Conservation (phyloP, 2,888 invertebrate genomes). For the Cancer borealis region DNA sequence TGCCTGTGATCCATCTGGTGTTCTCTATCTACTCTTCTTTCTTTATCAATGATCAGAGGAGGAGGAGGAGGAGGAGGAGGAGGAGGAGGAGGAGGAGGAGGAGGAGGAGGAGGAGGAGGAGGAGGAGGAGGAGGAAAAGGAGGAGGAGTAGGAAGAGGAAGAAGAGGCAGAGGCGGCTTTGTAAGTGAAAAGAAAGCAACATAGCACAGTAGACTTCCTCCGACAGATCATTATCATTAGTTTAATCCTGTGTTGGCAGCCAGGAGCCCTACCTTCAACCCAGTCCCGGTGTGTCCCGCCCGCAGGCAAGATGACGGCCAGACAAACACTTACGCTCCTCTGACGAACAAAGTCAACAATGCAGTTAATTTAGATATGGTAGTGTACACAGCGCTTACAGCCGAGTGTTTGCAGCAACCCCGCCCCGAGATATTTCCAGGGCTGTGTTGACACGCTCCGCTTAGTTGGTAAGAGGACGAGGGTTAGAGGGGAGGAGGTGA, state of each 20-base stretch:
- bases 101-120: not conserved
- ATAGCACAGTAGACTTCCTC: no score
- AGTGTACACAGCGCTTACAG: conserved; percentile 1
- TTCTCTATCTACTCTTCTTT: no score
- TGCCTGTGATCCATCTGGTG: no score
- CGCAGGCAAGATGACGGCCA: conserved; percentile 10
- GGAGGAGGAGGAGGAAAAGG: not conserved
- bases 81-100: not conserved
- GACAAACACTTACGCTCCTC: conserved; percentile 20
- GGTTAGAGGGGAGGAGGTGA: not conserved
- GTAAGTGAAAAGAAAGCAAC: no score
- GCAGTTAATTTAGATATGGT: conserved; percentile 13
- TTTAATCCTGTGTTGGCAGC: no score
- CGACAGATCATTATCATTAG: no score
- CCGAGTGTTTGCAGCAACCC: conserved; percentile 11
- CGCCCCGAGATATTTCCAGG: not conserved
- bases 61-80: no score
- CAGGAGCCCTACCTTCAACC: not conserved
- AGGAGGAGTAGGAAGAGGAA: no score
- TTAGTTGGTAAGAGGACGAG: conserved; percentile 1
- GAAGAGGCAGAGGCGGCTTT: no score
- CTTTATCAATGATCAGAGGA: no score
- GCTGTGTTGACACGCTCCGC: conserved; percentile 11
- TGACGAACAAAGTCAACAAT: conserved; percentile 14
- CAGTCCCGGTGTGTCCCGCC: not conserved